phyloP scores from a whole-genome alignment of 2,113 vertebrate species.

The Suncus etruscus region DNA sequence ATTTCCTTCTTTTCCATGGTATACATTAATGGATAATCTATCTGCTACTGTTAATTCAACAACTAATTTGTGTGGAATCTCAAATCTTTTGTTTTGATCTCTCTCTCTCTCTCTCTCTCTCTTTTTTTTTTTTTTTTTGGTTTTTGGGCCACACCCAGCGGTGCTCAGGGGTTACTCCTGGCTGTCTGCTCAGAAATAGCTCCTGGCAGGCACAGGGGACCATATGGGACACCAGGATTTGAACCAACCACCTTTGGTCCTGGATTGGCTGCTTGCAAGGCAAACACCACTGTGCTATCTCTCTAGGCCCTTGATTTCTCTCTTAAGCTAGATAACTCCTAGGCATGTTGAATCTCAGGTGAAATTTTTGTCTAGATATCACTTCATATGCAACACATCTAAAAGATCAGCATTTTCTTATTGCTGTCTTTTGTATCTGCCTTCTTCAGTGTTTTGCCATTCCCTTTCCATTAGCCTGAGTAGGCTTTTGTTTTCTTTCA shows the following conservation, averaged over 20 bases:
- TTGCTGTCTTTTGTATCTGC: neutral
- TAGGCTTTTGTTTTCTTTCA: conserved; percentile 22
- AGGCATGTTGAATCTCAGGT: neutral
- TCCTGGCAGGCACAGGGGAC: too few species aligned
- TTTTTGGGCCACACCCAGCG: too few species aligned
- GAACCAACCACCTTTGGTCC: too few species aligned
- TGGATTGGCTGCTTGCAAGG: too few species aligned
- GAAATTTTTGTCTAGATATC: neutral
- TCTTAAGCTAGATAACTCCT: neutral
- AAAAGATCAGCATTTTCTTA: neutral
- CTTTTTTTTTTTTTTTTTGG: too few species aligned
- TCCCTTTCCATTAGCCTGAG: neutral
- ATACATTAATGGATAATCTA: conserved; percentile 11
- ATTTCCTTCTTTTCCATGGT: neutral
- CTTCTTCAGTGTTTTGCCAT: neutral
- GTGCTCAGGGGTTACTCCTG: too few species aligned
- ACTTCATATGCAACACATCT: neutral
- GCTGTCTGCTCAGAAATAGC: too few species aligned
- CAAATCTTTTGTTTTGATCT: neutral
- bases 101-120: too few species aligned
- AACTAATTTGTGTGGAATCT: neutral
- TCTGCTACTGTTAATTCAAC: neutral
- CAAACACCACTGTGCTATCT: too few species aligned
- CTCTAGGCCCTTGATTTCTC: neutral
- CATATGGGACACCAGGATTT: too few species aligned